phyloP scores from a whole-genome alignment of 2,797 vertebrate species.

The Orestias chungarensis region DNA sequence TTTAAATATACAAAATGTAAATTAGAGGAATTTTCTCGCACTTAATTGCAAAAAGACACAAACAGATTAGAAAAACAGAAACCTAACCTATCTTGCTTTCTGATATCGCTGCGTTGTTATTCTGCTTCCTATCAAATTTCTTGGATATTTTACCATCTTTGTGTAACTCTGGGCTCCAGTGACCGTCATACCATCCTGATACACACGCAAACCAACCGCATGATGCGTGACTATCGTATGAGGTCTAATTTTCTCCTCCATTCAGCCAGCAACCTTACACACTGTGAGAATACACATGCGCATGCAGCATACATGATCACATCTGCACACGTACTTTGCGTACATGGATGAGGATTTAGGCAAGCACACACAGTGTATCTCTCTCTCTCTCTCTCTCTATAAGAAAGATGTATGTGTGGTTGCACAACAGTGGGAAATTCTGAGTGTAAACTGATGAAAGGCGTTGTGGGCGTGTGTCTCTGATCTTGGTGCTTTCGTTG shows the following conservation, averaged over 20 bases:
- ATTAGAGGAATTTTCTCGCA: not conserved
- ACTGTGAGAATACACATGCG: conserved; percentile 35
- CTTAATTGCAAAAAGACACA: not conserved
- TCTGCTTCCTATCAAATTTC: conserved; percentile 42
- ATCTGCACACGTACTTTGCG: conserved; percentile 48
- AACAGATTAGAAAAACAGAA: conserved; percentile 22
- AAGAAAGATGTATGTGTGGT: conserved; percentile 61
- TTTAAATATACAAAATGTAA: not conserved
- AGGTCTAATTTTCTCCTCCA: conserved; percentile 85
- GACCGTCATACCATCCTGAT: conserved; percentile 50
- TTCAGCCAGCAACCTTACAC: conserved; percentile 75
- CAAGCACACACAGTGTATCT: conserved; percentile 15
- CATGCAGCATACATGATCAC: conserved; percentile 21
- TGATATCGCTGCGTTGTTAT: conserved; percentile 37
- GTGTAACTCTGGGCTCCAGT: conserved; percentile 58
- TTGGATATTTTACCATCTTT: conserved; percentile 67
- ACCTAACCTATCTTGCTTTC: conserved; percentile 36
- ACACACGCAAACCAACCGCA: conserved; percentile 38
- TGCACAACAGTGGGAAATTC: conserved; percentile 57
- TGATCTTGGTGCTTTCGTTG: conserved; percentile 32
- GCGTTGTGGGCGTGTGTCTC: conserved; percentile 21
- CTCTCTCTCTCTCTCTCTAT: conserved; percentile 30
- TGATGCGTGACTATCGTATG: conserved; percentile 82
- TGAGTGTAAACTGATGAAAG: conserved; percentile 62
- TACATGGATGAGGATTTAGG: conserved; percentile 39